Conservation (phyloP, 1,140 invertebrate species). For the Homarus americanus region DNA sequence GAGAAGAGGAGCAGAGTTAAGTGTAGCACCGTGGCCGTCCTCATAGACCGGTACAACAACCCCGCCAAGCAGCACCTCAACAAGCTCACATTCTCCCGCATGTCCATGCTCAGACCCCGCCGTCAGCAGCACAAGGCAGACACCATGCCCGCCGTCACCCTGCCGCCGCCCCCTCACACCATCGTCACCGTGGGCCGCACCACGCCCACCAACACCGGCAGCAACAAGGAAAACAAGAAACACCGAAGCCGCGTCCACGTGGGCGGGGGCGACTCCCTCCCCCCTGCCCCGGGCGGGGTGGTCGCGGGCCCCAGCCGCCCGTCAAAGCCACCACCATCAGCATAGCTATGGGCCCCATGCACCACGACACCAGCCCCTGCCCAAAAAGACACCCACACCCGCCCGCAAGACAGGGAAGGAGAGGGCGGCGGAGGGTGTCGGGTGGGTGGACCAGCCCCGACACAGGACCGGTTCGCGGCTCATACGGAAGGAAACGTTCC, state of each 20-base stretch:
- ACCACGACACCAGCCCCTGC: background rate
- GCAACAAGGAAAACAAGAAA: slow-evolving; percentile 58
- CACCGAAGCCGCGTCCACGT: slow-evolving; percentile 55
- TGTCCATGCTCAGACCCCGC: slow-evolving; percentile 51
- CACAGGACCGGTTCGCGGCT: slow-evolving; percentile 48
- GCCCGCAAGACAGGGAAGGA: background rate
- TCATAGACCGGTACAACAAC: slow-evolving; percentile 59
- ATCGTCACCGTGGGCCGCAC: background rate
- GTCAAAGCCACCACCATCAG: slow-evolving; percentile 64
- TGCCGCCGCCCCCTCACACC: background rate
- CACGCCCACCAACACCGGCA: background rate
- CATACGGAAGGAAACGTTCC: slow-evolving; percentile 65
- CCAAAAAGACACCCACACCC: background rate
- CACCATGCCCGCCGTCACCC: background rate
- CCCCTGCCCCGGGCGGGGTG: background rate
- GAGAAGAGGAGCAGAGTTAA: slow-evolving; percentile 8
- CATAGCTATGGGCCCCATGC: slow-evolving; percentile 60
- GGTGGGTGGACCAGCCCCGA: slow-evolving; percentile 3
- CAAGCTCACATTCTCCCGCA: slow-evolving; percentile 50
- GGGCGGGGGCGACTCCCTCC: slow-evolving; percentile 37
- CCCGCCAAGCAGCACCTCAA: slow-evolving; percentile 5
- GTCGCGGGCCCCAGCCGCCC: background rate
- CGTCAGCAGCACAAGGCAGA: background rate
- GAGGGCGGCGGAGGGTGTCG: background rate
- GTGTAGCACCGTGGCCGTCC: slow-evolving; percentile 56